These are phyloP conservation scores for Etheostoma nigrum DNA, from an alignment of 2,797 vertebrate species.

Conservation along the genomic window DNA sequence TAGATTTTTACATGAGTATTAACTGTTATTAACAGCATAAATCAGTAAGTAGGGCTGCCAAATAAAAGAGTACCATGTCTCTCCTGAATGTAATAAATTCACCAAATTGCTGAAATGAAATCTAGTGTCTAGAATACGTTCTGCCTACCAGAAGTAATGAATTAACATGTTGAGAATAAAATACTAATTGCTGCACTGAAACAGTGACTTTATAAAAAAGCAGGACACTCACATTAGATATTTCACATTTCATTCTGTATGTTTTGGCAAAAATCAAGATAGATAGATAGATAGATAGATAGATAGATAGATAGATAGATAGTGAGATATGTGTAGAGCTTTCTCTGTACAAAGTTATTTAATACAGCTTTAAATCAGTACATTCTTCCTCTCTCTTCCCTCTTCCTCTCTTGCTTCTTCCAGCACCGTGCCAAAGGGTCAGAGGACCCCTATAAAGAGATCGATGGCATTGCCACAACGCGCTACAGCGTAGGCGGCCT, in stretches of 20 bases:
- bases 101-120: slow-evolving; percentile 37
- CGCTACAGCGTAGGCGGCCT: slow-evolving; percentile 98
- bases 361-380: slow-evolving; percentile 24
- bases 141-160: slow-evolving; percentile 6
- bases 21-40: slow-evolving; percentile 34
- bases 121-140: slow-evolving; percentile 18
- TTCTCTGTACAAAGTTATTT: background rate
- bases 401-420: slow-evolving; percentile 15
- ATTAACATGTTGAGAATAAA: slow-evolving; percentile 38
- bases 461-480: slow-evolving; percentile 96
- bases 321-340: background rate
- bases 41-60: slow-evolving; percentile 31
- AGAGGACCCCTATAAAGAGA: slow-evolving; percentile 95
- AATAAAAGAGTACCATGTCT: slow-evolving; percentile 27
- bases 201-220: slow-evolving; percentile 14
- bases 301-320: background rate
- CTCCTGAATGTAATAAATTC: slow-evolving; percentile 22
- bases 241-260: slow-evolving; percentile 5
- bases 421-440: slow-evolving; percentile 94
- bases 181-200: background rate
- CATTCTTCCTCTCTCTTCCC: background rate
- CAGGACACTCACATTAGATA: background rate
- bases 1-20: slow-evolving; percentile 29
- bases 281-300: too few relatives aligned
- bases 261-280: slow-evolving; percentile 10